A percentile compares a stretch with the other conserved stretches of the same genome.
Evolutionary conservation across 1,140 invertebrate species (phyloP).

Genomic region (Scaptodrosophila lebanonensis): DNA sequence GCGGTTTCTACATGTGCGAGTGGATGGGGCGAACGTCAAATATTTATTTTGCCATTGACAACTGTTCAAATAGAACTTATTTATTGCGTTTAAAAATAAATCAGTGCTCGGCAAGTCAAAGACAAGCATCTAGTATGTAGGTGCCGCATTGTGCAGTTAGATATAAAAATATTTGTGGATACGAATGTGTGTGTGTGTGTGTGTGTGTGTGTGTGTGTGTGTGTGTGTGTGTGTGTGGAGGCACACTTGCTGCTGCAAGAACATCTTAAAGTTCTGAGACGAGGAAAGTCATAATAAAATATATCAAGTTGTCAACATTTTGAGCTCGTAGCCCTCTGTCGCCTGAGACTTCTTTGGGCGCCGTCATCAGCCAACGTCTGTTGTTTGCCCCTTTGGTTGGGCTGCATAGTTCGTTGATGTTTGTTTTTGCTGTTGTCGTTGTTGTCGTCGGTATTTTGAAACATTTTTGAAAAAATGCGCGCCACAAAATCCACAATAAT

Average conservation of each 20-base stretch:
- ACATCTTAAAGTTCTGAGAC: conserved; percentile 14
- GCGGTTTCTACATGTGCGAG: conserved; percentile 6
- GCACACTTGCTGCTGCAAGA: conserved; percentile 18
- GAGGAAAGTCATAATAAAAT: conserved; percentile 70
- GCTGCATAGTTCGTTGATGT: conserved; percentile 14
- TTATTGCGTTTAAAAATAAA: conserved; percentile 68
- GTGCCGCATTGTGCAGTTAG: too few relatives aligned
- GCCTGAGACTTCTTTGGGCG: too few relatives aligned
- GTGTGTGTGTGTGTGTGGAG: conserved; percentile 12
- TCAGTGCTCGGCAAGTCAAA: conserved; percentile 40
- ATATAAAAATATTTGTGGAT: too few relatives aligned
- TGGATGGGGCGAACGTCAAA: not conserved
- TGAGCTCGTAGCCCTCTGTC: conserved; percentile 40
- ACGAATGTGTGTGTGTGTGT: too few relatives aligned
- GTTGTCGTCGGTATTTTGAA: conserved; percentile 63
- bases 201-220: too few relatives aligned
- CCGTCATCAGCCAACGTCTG: not conserved
- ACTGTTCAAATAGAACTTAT: conserved; percentile 49
- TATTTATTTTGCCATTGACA: conserved; percentile 52
- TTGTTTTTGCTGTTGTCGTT: conserved; percentile 6
- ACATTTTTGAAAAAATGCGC: conserved; percentile 62
- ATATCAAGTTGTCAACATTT: conserved; percentile 73
- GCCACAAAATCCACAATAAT: conserved; percentile 70
- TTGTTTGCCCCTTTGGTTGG: conserved; percentile 55
- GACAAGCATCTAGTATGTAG: conserved; percentile 35